These are phyloP conservation scores for Squalus acanthias DNA, from an alignment of 2,797 vertebrate species.

Conservation along the genomic window DNA sequence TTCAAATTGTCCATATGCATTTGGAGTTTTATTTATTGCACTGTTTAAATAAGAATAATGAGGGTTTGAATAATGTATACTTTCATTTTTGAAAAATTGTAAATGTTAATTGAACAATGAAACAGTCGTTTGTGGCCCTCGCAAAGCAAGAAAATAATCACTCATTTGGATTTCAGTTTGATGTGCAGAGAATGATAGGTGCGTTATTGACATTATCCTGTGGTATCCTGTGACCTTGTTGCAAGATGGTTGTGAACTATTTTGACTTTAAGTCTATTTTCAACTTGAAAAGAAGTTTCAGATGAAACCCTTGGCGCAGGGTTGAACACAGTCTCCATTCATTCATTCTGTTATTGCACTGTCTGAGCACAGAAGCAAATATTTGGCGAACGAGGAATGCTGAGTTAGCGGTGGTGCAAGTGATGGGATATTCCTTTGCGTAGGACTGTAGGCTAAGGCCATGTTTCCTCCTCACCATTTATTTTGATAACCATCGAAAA, in stretches of 20 bases:
- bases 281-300: conserved; percentile 29
- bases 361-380: conserved; percentile 36
- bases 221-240: not conserved
- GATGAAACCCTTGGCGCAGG: not conserved
- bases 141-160: not conserved
- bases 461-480: conserved; percentile 20
- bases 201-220: not conserved
- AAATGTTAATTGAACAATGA: not conserved
- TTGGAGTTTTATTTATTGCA: conserved; percentile 2
- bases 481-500: not conserved
- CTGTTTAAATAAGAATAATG: not conserved
- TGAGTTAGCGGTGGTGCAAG: not conserved
- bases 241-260: conserved; percentile 10
- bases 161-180: not conserved
- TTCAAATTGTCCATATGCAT: not conserved
- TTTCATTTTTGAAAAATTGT: conserved; percentile 1
- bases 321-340: conserved; percentile 25
- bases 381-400: conserved; percentile 33
- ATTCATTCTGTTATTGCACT: conserved; percentile 36
- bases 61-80: not conserved
- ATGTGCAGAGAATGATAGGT: not conserved
- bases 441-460: not conserved
- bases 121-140: not conserved
- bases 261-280: conserved; percentile 36
- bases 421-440: conserved; percentile 13